Evolutionary conservation across 2,113 vertebrate genomes (phyloP).

Genomic region (Scomber scombrus): DNA sequence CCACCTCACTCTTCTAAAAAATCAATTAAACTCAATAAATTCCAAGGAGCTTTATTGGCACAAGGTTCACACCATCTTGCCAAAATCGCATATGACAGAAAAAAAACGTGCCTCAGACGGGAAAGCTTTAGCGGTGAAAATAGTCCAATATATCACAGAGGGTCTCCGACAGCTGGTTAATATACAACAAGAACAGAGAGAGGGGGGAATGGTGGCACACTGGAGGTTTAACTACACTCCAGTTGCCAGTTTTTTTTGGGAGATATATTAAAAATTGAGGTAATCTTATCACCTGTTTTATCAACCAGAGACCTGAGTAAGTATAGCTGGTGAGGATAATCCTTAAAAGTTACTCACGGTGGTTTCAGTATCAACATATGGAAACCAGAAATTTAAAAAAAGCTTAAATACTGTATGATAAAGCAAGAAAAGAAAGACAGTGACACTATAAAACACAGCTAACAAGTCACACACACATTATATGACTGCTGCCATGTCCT

Average conservation of each 20-base stretch:
- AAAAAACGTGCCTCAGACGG: not conserved
- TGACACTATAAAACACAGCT: not conserved
- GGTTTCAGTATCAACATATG: too few species aligned
- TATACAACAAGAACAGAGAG: not conserved
- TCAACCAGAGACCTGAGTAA: too few species aligned
- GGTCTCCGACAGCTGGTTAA: not conserved
- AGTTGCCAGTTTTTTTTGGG: not conserved
- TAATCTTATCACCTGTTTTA: too few species aligned
- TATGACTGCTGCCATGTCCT: not conserved
- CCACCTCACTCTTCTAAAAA: not conserved
- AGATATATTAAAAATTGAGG: too few species aligned
- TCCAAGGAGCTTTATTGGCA: not conserved
- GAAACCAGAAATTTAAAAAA: too few species aligned
- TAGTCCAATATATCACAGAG: not conserved
- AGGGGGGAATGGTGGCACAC: not conserved
- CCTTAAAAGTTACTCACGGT: too few species aligned
- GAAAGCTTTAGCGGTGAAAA: slow-evolving; percentile 5
- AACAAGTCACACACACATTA: not conserved
- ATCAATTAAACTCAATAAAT: slow-evolving; percentile 6
- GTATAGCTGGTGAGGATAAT: too few species aligned
- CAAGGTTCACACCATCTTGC: not conserved
- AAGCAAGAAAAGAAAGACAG: not conserved
- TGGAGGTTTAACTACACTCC: not conserved
- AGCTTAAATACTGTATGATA: too few species aligned
- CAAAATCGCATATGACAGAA: slow-evolving; percentile 20